phyloP scores from a whole-genome alignment of 2,888 invertebrate genomes.

The Rotaria socialis region DNA sequence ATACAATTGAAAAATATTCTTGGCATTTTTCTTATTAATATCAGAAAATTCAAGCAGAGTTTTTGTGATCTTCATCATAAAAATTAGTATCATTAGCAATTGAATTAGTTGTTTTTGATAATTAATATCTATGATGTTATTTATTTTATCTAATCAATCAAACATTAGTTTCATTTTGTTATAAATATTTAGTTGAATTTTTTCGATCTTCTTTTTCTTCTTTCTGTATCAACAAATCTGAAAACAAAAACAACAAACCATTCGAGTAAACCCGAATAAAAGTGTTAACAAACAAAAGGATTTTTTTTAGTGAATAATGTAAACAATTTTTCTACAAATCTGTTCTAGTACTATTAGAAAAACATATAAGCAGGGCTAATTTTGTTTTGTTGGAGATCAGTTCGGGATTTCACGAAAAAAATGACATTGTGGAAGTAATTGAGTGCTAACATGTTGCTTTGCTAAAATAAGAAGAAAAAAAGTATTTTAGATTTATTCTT shows the following conservation, averaged over 20 bases:
- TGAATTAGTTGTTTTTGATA: too few species aligned
- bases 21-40: too few species aligned
- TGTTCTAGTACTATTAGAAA: neutral
- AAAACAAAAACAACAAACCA: neutral
- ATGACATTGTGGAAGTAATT: neutral
- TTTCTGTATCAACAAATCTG: neutral
- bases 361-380: neutral
- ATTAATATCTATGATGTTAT: too few species aligned
- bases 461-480: neutral
- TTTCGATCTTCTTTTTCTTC: neutral
- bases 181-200: too few species aligned
- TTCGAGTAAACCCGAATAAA: neutral
- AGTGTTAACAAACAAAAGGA: neutral
- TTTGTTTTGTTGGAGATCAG: neutral
- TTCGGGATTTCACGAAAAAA: neutral
- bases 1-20: too few species aligned
- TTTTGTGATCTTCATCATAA: too few species aligned
- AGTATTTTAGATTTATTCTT: too few species aligned
- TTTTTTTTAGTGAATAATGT: neutral
- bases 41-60: too few species aligned
- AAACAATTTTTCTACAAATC: constrained; percentile 11
- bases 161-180: too few species aligned
- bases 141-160: too few species aligned
- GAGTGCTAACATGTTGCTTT: neutral
- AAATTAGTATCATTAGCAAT: too few species aligned